Evolutionary conservation across 2,797 vertebrate genomes (phyloP), one percentile per base, ranked within the genome.

Genomic region (Rhynchotus rufescens): DNA sequence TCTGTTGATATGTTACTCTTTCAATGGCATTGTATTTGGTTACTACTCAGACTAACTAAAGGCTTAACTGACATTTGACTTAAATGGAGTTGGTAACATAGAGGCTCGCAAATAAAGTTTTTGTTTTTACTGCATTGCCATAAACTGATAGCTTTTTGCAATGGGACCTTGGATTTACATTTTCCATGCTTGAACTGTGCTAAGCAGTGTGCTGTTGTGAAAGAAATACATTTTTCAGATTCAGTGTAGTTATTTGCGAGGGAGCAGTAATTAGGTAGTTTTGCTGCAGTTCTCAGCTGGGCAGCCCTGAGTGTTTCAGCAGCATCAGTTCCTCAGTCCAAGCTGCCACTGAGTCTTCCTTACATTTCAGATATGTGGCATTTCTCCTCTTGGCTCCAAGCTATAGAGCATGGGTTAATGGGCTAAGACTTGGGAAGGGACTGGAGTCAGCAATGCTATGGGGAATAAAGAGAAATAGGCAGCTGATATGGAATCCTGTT

Each of bases 381-480:
- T 80, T 74, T 56, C 16, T 82, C 28, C 49, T 86, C 65, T 84
- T 78, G 86, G n/a, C 80, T 91, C 36, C 17, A 26, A 59, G 45
- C 67, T 81, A 45, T 60, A 59, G 45, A 89, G 28, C 19, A 62
- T 11, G 47, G 23, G 62, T 91, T 86, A 85, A 17, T 44, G 47
- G 44, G 86, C 12, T 66, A 90, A 54, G 12, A 9, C 34, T 78
- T 36, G 32, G 68, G 59, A 83, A 71, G 44, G 51, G 72, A 26
- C 32, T 64, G 62, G 44, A 72, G 34, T 74, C 78, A 87, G 74
- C 61, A 57, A 2, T 61, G 34, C 36, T 62, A 5, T 38, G 36
- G 69, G 45, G 84, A 81, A 85, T 83, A 65, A 80, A 73, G 44
- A 79, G 40, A 92, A 89, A n/a, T 51, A 12, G 67, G 64, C 21